A percentile compares a stretch with the other conserved stretches of the same genome.
Evolutionary conservation across 2,113 vertebrate species (phyloP).

Genomic region (Columba livia): DNA sequence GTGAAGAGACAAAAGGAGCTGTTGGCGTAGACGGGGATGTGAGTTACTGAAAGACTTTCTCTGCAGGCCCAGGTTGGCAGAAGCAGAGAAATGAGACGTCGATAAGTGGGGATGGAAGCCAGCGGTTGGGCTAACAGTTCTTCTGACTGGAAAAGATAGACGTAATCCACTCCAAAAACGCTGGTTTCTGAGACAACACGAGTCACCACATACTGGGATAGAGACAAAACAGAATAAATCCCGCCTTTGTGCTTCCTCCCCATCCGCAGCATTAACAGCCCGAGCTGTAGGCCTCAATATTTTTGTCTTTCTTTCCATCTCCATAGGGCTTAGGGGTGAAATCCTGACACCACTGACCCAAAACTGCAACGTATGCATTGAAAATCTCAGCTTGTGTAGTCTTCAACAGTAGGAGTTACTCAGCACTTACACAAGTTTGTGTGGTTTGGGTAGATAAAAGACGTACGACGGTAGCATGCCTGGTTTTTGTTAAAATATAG

Average conservation of each 20-base stretch:
- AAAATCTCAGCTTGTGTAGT: neutral
- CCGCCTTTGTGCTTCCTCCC: neutral
- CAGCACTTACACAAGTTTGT: neutral
- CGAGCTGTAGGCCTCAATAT: no score
- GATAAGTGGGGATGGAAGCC: neutral
- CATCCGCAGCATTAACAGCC: neutral
- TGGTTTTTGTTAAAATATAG: neutral
- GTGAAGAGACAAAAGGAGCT: neutral
- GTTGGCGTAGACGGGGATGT: neutral
- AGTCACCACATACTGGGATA: neutral
- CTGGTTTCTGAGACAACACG: neutral
- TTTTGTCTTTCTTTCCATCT: neutral
- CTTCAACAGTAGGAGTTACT: neutral
- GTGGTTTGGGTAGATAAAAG: neutral
- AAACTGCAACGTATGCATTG: neutral
- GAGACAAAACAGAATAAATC: neutral
- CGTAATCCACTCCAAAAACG: neutral
- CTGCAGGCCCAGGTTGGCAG: neutral
- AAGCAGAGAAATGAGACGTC: neutral
- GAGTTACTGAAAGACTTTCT: neutral
- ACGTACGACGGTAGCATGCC: neutral
- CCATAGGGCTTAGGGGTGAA: neutral
- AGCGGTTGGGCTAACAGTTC: neutral
- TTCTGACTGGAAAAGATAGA: neutral
- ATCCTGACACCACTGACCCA: neutral